Base-by-base conservation (phyloP, 1,140 invertebrate genomes). In the Anastrepha ludens region DNA sequence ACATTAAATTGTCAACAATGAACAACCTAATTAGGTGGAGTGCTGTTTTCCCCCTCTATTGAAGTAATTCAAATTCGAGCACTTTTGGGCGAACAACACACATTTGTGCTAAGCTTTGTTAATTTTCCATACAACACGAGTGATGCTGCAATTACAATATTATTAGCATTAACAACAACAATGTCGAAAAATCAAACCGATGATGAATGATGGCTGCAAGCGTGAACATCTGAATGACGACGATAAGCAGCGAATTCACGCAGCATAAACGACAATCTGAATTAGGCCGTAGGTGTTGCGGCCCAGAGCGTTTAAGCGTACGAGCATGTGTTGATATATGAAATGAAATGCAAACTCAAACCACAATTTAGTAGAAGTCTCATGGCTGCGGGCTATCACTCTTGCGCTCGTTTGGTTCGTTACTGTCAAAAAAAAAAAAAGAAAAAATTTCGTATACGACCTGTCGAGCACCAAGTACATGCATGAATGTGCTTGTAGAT, bases 291-390 rank as follows among this genome's bases (percentile, higher is more conserved):
- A 41, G 67, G 67, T 39, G 11, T 74, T 74, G 3, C 15, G 13
- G 13, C 39, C 15, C 67, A 47, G 13, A n/a, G 13, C 39, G 44
- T 44, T 44, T 44, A 13, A 44, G 15, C 67, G 13, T 67, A 58
- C 65, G 39, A 67, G 39, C 29, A 3, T 11, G 65, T 58, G 7
- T 58, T 58, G 13, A 29, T 29, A 29, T 29, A 29, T 3, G 41
- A 74, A 74, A 74, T 74, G 13, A 74, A 74, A 74, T 47, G 67
- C 67, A 74, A 74, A 74, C 67, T 74, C 41, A 74, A 74, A 47
- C 6, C 67, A 74, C 41, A 41, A 74, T 74, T 44, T 74, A 11
- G 67, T 8, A 6, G 3, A 8, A 55, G 50, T 11, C 50, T 55
- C 50, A 11, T 11, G 11, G 50, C 50, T 55, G 50, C 3, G 11